Evolutionary conservation across 2,888 invertebrate genomes (phyloP), one percentile per base, ranked within the genome.

Genomic region (Timema cristinae): DNA sequence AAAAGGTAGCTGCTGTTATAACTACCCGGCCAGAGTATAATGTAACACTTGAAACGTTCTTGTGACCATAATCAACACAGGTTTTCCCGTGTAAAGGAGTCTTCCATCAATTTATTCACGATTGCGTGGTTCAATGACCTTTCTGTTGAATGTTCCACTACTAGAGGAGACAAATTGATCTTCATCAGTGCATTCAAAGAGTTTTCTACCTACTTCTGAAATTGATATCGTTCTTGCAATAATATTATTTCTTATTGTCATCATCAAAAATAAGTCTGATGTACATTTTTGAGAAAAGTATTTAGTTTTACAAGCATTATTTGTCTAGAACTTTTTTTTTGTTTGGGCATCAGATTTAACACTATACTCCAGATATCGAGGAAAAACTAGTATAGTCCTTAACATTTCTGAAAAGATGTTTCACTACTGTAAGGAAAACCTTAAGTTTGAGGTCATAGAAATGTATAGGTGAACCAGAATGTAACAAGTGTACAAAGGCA

Each of bases 1-100:
- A 32, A 32, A 63, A 63, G 63, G 47, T 48, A 63, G 63, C 63
- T 63, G 63, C 63, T 63, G 63, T 32, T 16, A 63, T 47, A 63
- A 63, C 63, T 32, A 63, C 63, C 63, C 32, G 1, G 13, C 16
- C 63, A 4, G 47, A 63, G 48, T 63, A 9, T 48, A 63, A 32
- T 63, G 63, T 63, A 63, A 63, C 63, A 63, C 32, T 32, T 9
- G 13, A 32, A 32, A 47, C 32, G 48, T 63, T 63, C 7, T 32
- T 63, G 48, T 63, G 63, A 48, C 61, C 32, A 63, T 4, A 10
- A 10, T 63, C 47, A 63, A 61, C 47, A 47, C 63, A 32, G 63
- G 32, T 47, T 63, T 63, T 63, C 63, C 32, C 47, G 16, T 63
- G 63, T 63, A 63, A n/a, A 15, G 7, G 0, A 63, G 63, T 61